phyloP scores from a whole-genome alignment of 2,797 vertebrate genomes.

The Chromis chromis region DNA sequence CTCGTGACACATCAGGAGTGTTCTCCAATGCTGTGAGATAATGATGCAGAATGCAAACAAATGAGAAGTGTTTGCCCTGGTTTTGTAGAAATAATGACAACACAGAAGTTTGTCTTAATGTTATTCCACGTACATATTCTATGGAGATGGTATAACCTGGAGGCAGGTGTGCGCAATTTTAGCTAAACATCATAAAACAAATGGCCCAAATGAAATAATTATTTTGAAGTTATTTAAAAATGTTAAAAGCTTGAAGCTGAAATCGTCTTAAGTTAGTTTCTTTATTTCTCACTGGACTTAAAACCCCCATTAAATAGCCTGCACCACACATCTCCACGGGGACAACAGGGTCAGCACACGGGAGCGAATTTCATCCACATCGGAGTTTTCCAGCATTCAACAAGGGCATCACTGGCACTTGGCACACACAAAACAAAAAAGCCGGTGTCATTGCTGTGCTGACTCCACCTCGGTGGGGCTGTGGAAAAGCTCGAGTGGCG shows the following conservation, averaged over 20 bases:
- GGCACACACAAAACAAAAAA: not conserved
- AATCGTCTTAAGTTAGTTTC: too few relatives aligned
- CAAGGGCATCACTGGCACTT: conserved; percentile 33
- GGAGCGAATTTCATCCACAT: not conserved
- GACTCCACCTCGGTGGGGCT: conserved; percentile 50
- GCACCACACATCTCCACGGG: not conserved
- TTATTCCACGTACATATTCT: not conserved
- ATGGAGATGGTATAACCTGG: not conserved
- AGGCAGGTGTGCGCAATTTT: not conserved
- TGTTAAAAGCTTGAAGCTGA: too few relatives aligned
- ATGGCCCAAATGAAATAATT: not conserved
- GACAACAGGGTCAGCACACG: not conserved
- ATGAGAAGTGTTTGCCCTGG: not conserved
- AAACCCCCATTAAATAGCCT: not conserved
- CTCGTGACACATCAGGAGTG: not conserved
- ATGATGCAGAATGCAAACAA: not conserved
- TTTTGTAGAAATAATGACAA: conserved; percentile 3
- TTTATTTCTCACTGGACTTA: too few relatives aligned
- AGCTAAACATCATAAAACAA: not conserved
- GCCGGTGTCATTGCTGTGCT: conserved; percentile 37
- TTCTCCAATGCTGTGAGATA: not conserved
- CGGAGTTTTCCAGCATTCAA: conserved; percentile 33
- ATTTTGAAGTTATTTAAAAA: not conserved
- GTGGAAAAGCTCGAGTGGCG: conserved; percentile 42
- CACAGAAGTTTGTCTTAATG: conserved; percentile 3